Conservation (phyloP, 2,888 invertebrate genomes). For the Nomada hirtipes region DNA sequence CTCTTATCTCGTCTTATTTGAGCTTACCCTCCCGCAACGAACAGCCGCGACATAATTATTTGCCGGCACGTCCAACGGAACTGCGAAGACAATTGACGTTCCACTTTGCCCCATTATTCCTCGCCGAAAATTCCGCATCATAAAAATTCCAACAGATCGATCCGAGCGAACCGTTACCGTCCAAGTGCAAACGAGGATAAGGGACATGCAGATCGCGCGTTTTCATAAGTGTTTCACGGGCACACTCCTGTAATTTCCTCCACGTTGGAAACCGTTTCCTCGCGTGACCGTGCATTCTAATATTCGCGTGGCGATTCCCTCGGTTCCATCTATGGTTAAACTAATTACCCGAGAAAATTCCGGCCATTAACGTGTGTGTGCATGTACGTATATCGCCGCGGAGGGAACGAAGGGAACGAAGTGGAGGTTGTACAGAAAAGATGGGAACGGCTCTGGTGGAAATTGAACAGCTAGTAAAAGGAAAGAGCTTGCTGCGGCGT, state of each 20-base stretch:
- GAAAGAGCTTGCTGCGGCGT: too few relatives aligned
- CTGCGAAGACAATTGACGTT: too few relatives aligned
- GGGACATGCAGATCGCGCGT: not conserved
- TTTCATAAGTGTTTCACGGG: conserved; percentile 14
- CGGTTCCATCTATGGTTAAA: not conserved
- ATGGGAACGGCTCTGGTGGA: not conserved
- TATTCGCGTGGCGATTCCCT: conserved; percentile 6
- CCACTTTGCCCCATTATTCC: too few relatives aligned
- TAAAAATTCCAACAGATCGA: not conserved
- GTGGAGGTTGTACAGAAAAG: not conserved
- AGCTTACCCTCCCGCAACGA: too few relatives aligned
- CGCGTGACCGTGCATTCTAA: conserved; percentile 47
- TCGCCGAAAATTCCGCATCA: not conserved
- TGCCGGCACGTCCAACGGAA: too few relatives aligned
- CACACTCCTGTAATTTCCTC: not conserved
- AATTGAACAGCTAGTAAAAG: too few relatives aligned
- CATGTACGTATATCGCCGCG: too few relatives aligned
- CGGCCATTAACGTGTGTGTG: not conserved
- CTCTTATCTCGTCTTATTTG: too few relatives aligned
- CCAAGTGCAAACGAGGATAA: not conserved
- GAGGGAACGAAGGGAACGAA: too few relatives aligned
- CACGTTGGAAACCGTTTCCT: not conserved
- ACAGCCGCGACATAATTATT: too few relatives aligned
- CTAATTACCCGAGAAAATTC: conserved; percentile 14
- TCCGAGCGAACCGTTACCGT: not conserved